Conservation (phyloP, 2,888 invertebrate genomes). For the Shargacucullia verbasci region DNA sequence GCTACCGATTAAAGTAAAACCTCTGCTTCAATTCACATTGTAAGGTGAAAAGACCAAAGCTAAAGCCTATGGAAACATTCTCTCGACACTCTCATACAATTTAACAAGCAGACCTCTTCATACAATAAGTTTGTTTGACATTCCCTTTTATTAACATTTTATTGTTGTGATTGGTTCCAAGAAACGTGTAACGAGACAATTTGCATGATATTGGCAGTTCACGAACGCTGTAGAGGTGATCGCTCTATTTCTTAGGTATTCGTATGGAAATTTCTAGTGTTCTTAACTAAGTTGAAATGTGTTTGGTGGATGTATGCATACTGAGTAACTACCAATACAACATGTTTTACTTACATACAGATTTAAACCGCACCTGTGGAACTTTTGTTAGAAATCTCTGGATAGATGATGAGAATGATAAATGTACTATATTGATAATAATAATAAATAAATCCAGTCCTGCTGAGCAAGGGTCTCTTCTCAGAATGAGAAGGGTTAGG, state of each 20-base stretch:
- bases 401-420: too few relatives aligned
- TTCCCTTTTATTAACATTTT: conserved; percentile 37
- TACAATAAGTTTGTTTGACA: conserved; percentile 52
- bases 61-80: conserved; percentile 7
- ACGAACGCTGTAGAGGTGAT: conserved; percentile 38
- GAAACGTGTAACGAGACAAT: conserved; percentile 53
- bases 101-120: conserved; percentile 7
- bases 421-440: too few relatives aligned
- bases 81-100: not conserved
- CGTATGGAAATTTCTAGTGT: conserved; percentile 49
- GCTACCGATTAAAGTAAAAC: too few relatives aligned
- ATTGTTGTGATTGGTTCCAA: conserved; percentile 43
- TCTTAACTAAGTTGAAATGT: conserved; percentile 19
- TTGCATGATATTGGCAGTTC: conserved; percentile 63
- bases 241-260: conserved; percentile 54
- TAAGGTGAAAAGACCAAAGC: too few relatives aligned
- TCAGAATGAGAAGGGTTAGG: too few relatives aligned
- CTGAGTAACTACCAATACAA: not conserved
- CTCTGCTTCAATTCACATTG: too few relatives aligned
- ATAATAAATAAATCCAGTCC: too few relatives aligned
- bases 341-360: not conserved
- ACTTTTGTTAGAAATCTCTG: too few relatives aligned
- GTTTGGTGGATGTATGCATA: not conserved
- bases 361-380: too few relatives aligned
- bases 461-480: too few relatives aligned